Conservation (phyloP, 2,113 vertebrate species). For the Fregetta grallaria region DNA sequence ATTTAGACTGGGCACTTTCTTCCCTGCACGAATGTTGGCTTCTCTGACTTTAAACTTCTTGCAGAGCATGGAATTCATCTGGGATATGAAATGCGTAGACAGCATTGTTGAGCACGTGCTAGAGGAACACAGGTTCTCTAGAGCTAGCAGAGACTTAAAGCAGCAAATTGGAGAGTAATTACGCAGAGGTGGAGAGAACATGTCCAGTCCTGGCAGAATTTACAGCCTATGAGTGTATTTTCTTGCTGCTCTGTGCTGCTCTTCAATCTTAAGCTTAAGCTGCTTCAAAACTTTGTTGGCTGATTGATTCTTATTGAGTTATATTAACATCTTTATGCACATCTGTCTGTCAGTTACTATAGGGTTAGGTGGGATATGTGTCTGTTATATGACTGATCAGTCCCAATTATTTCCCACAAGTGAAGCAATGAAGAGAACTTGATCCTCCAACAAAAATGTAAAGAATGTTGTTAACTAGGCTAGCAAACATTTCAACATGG, state of each 20-base stretch:
- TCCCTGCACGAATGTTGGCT: not conserved
- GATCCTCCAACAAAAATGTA: not conserved
- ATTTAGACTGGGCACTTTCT: not conserved
- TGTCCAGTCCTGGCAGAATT: not conserved
- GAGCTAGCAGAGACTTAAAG: not conserved
- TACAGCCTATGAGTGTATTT: not conserved
- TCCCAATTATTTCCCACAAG: not conserved
- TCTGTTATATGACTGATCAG: not conserved
- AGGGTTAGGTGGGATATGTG: not conserved
- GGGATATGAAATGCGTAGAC: not conserved
- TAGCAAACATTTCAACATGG: too few relatives aligned
- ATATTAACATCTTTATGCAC: not conserved
- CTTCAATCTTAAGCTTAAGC: not conserved
- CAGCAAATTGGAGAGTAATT: not conserved
- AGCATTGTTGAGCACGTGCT: not conserved
- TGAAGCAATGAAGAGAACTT: not conserved
- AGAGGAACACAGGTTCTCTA: not conserved
- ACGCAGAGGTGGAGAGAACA: not conserved
- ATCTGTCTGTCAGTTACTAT: not conserved
- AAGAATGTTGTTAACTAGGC: not conserved
- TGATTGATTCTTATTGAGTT: not conserved
- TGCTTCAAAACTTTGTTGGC: not conserved
- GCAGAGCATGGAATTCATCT: not conserved
- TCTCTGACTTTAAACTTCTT: not conserved
- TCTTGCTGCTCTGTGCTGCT: not conserved